These are phyloP conservation scores for Plotosus lineatus DNA, from an alignment of 2,113 vertebrate genomes.

Conservation along the genomic window DNA sequence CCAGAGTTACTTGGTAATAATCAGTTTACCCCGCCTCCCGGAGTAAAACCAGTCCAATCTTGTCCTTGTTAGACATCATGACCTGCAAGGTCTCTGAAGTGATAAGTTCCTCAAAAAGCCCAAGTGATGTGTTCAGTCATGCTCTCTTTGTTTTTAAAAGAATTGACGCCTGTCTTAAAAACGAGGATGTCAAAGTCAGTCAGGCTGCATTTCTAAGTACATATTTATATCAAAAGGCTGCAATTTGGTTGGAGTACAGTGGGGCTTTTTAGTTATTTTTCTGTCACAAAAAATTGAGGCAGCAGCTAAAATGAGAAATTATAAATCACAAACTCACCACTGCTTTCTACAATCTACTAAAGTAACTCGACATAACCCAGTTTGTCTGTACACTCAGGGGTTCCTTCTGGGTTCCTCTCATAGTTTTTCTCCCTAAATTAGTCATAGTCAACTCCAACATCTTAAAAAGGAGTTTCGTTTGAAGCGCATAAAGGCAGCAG, in stretches of 20 bases:
- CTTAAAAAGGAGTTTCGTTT: no score
- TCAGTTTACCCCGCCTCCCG: background rate
- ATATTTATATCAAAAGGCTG: background rate
- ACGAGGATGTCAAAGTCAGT: background rate
- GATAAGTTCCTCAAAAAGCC: background rate
- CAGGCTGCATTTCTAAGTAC: background rate
- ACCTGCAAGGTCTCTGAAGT: conserved; percentile 12
- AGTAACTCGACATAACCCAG: background rate
- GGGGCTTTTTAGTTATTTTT: background rate
- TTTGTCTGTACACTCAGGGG: background rate
- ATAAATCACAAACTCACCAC: background rate
- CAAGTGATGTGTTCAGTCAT: background rate
- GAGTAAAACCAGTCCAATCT: background rate
- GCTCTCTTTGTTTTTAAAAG: background rate
- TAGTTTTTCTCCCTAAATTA: no score
- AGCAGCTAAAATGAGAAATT: background rate
- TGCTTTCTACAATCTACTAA: background rate
- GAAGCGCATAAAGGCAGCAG: no score
- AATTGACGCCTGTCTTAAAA: background rate
- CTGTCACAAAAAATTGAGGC: no score
- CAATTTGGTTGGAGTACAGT: background rate
- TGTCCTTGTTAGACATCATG: background rate
- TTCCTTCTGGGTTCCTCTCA: background rate
- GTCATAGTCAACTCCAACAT: no score
- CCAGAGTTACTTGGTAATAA: background rate